A percentile compares a stretch with the other conserved stretches of the same genome.
Conservation (phyloP, 2,113 vertebrate genomes). For the Perca schrenkii region DNA sequence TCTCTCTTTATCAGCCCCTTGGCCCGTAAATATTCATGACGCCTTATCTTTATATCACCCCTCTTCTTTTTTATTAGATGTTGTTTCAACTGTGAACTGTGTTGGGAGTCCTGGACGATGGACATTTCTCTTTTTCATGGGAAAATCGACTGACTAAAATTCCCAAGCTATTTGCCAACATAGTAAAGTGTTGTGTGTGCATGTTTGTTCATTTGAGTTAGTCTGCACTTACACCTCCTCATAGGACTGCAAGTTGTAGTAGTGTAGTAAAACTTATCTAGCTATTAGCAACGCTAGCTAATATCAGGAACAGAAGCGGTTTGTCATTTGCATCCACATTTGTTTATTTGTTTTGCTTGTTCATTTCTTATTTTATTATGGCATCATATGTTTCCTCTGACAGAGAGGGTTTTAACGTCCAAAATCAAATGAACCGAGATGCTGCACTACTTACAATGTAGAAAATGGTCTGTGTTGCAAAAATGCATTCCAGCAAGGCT, state of each 20-base stretch:
- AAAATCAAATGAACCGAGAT: constrained; percentile 54
- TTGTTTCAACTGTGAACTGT: constrained; percentile 82
- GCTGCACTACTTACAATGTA: constrained; percentile 26
- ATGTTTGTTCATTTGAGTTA: not conserved
- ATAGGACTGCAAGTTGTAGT: not conserved
- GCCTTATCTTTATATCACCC: constrained; percentile 85
- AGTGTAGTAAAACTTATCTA: too few species aligned
- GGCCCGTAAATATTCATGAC: constrained; percentile 81
- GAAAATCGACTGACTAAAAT: constrained; percentile 85
- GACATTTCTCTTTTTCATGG: constrained; percentile 84
- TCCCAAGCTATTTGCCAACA: not conserved
- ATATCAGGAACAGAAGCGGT: not conserved
- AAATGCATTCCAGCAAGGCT: constrained; percentile 65
- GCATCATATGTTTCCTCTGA: constrained; percentile 15
- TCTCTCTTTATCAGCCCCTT: constrained; percentile 60
- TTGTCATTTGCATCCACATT: not conserved
- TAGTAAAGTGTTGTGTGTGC: not conserved
- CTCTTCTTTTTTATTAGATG: constrained; percentile 82
- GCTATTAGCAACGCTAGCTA: not conserved
- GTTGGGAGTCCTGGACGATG: constrained; percentile 81
- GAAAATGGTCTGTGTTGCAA: constrained; percentile 35
- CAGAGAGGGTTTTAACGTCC: constrained; percentile 20
- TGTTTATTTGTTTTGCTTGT: not conserved
- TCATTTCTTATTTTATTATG: constrained; percentile 32
- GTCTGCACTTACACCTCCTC: not conserved